Evolutionary conservation across 2,797 vertebrate species (phyloP), one percentile per base, ranked within the genome.

Genomic region (Denticeps clupeoides): DNA sequence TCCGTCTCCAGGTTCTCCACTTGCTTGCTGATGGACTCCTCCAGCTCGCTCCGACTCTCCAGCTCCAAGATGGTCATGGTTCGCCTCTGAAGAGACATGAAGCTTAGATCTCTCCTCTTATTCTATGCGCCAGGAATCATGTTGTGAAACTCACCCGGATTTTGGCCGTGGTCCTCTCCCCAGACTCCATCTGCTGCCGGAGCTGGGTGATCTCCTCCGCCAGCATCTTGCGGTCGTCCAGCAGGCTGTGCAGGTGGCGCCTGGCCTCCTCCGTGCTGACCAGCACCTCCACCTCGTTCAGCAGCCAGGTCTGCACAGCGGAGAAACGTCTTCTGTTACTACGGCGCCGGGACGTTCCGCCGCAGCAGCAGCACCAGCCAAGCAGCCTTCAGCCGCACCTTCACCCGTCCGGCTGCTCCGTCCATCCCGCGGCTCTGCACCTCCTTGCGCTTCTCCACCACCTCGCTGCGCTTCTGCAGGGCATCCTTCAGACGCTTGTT

Each of bases 401-500:
- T 96, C 1, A 97, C 75, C 69, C 90, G 79, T 1, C 78, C 63
- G 41, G 87, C 80, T 9, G 81, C 62, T 13, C 86, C 79, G 29
- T 97, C 92, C 51, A 76, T 77, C n/a, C 88, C 89, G 47, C 77
- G 82, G 50, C 25, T 85, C 1, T 86, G 84, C 4, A 11, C 16
- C 26, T 89, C 89, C 57, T 90, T 96, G 11, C 91, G 81, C 23
- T 90, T 93, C 1, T 91, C 89, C 0, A 79, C 72, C 0, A 68
- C 92, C 59, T 97, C 92, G 13, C 60, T 84, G 50, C 93, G 89
- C 56, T 86, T 95, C 72, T 85, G 89, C 4, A 99, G 79, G 18
- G 95, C 95, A 9, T 94, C 87, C 65, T 90, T 94, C 21, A 99
- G 72, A 7, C 94, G 82, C 58, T 91, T 96, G 72, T 99, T 97